Evolutionary conservation across 2,113 vertebrate genomes (phyloP).

Genomic region (Neotoma lepida): DNA sequence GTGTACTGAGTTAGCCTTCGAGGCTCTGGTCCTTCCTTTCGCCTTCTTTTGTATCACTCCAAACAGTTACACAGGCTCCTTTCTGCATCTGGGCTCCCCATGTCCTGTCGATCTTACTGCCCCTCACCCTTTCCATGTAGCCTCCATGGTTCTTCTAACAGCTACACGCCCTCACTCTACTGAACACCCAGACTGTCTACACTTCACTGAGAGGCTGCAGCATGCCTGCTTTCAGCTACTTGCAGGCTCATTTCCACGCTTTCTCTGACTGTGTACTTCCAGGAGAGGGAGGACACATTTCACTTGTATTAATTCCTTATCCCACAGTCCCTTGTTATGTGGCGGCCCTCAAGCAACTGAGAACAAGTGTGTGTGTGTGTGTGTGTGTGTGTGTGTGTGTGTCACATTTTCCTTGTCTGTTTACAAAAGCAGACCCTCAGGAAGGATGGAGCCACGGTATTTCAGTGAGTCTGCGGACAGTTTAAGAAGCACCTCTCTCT

Average conservation of each 20-base stretch:
- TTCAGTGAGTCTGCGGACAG: not conserved
- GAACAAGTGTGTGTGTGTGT: not conserved
- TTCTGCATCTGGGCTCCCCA: not conserved
- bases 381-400: not conserved
- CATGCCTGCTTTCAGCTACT: not conserved
- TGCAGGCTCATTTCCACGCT: not conserved
- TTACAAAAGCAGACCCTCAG: not conserved
- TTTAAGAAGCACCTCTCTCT: not conserved
- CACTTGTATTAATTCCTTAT: not conserved
- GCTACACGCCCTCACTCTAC: not conserved
- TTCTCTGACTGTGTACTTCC: not conserved
- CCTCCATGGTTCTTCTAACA: not conserved
- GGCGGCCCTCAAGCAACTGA: slow-evolving; percentile 9
- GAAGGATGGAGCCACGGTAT: not conserved
- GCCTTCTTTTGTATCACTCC: not conserved
- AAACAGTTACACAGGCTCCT: not conserved
- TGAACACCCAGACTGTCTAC: not conserved
- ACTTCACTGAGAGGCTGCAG: not conserved
- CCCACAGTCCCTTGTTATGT: not conserved
- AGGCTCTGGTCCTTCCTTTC: not conserved
- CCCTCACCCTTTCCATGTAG: not conserved
- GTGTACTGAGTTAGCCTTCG: not conserved
- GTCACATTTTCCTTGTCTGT: not conserved
- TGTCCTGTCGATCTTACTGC: not conserved
- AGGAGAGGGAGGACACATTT: not conserved